A percentile compares a stretch with the other conserved stretches of the same genome.
phyloP scores from a whole-genome alignment of 2,113 vertebrate species.

The Heloderma charlesbogerti region DNA sequence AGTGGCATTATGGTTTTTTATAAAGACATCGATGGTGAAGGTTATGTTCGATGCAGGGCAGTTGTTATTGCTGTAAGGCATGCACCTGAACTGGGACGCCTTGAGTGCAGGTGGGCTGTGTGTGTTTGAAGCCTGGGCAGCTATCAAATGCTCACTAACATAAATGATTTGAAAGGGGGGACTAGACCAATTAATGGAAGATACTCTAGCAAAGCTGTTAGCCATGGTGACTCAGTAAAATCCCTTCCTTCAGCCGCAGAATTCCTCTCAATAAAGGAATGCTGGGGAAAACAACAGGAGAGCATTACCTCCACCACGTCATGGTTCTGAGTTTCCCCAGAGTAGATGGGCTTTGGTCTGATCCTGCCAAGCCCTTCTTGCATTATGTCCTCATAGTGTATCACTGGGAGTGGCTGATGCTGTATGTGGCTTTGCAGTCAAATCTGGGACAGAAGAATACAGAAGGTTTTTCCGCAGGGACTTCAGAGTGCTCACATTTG shows the following conservation, averaged over 20 bases:
- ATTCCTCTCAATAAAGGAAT: not conserved
- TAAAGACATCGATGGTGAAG: not conserved
- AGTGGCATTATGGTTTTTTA: slow-evolving; percentile 22
- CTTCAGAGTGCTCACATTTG: not conserved
- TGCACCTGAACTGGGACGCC: too few species aligned
- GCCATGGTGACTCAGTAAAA: too few species aligned
- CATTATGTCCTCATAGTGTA: too few species aligned
- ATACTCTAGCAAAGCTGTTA: not conserved
- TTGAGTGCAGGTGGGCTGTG: not conserved
- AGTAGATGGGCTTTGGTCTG: not conserved
- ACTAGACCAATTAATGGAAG: too few species aligned
- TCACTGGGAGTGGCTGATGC: too few species aligned
- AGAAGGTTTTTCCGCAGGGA: slow-evolving; percentile 22
- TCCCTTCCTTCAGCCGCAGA: not conserved
- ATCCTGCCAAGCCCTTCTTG: not conserved
- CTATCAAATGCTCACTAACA: not conserved
- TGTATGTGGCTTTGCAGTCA: not conserved
- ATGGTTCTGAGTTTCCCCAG: not conserved
- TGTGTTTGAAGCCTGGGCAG: not conserved
- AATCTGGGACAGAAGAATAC: not conserved
- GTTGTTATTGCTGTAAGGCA: not conserved
- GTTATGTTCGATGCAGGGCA: not conserved
- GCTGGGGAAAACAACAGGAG: not conserved
- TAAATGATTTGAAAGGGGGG: not conserved
- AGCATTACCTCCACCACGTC: not conserved